phyloP scores from a whole-genome alignment of 2,113 vertebrate species.

The Lichenostomus cassidix region DNA sequence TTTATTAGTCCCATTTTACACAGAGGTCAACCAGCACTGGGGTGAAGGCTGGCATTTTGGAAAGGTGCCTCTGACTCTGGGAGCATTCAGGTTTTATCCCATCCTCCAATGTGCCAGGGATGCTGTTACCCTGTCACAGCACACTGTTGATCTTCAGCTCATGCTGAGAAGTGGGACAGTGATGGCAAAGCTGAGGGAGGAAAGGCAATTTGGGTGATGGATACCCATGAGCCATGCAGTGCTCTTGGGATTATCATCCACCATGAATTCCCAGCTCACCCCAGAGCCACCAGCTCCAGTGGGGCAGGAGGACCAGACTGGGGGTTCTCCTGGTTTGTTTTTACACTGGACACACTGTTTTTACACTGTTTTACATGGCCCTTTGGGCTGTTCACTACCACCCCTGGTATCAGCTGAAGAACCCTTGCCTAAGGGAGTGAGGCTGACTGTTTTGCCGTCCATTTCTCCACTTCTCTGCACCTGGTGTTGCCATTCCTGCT shows the following conservation, averaged over 20 bases:
- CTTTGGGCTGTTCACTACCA: neutral
- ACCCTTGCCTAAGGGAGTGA: fast-evolving
- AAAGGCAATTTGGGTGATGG: neutral
- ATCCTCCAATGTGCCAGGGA: fast-evolving
- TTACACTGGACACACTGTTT: neutral
- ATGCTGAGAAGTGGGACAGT: fast-evolving
- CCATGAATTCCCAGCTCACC: neutral
- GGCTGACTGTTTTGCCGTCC: neutral
- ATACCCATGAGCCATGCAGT: fast-evolving
- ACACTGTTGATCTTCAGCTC: neutral
- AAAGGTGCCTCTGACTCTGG: neutral
- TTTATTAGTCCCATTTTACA: neutral
- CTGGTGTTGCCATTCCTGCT: slow-evolving; percentile 2
- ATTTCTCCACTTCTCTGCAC: neutral
- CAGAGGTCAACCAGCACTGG: fast-evolving
- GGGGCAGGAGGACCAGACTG: neutral
- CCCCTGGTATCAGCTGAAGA: neutral
- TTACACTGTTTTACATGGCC: neutral
- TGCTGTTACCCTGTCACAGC: neutral
- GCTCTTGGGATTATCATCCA: neutral
- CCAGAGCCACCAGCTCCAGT: neutral
- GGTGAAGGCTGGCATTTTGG: neutral
- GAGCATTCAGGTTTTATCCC: neutral
- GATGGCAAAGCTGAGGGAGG: neutral
- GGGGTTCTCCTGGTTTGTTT: neutral